phyloP scores from a whole-genome alignment of 2,888 invertebrate genomes.

The Lepidochitona cinerea region DNA sequence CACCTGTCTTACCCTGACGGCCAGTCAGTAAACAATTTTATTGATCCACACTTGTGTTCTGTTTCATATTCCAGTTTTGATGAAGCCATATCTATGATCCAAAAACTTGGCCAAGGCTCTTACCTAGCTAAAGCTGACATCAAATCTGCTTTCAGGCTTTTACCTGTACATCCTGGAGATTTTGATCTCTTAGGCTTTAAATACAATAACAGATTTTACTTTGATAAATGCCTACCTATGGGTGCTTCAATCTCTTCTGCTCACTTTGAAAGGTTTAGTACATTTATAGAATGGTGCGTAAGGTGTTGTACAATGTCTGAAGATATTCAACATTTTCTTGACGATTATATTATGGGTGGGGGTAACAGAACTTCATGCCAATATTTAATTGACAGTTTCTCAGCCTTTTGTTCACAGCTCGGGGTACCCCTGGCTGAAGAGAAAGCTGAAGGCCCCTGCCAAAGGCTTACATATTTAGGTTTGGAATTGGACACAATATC shows the following conservation, averaged over 20 bases:
- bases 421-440: neutral
- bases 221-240: conserved; percentile 12
- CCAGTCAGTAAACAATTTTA: conserved; percentile 19
- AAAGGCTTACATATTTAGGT: neutral
- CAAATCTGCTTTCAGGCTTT: conserved; percentile 25
- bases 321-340: neutral
- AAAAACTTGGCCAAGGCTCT: conserved; percentile 10
- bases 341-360: neutral
- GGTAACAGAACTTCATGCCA: neutral
- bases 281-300: neutral
- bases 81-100: conserved; percentile 10
- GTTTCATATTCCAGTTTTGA: conserved; percentile 13
- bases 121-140: conserved; percentile 25
- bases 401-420: neutral
- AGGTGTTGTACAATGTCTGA: neutral
- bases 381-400: neutral
- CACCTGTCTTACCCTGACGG: conserved; percentile 19
- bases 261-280: neutral
- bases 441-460: neutral
- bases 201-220: conserved; percentile 17
- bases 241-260: neutral
- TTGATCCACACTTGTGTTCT: conserved; percentile 8
- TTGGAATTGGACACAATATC: neutral
- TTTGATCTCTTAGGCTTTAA: conserved; percentile 26
- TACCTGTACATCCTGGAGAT: conserved; percentile 23